Conservation (phyloP, 2,113 vertebrate species). For the Euleptes europaea region DNA sequence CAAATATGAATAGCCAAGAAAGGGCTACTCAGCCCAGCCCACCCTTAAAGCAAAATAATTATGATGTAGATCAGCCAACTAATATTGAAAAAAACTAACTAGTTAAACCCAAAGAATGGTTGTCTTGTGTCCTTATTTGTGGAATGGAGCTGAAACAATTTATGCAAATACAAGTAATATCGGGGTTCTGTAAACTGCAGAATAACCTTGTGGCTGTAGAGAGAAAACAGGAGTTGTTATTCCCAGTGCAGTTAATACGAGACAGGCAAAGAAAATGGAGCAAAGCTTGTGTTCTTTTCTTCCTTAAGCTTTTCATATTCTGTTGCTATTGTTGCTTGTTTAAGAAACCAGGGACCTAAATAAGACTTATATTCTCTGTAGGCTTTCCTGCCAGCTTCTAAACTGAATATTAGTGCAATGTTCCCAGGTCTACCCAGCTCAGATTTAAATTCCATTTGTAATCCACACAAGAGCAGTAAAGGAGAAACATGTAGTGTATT, state of each 20-base stretch:
- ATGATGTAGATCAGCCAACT: no score
- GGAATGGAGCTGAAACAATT: background rate
- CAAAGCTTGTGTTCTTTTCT: background rate
- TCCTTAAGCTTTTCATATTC: conserved; percentile 48
- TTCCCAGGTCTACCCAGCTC: conserved; percentile 58
- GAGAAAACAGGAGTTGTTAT: background rate
- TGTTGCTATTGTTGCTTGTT: conserved; percentile 47
- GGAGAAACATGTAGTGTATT: conserved; percentile 60
- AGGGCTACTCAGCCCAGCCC: no score
- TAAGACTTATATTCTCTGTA: conserved; percentile 46
- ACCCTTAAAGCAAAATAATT: no score
- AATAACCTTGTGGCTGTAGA: conserved; percentile 4
- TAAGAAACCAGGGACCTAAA: conserved; percentile 29
- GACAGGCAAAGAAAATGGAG: conserved; percentile 14
- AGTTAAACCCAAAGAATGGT: no score
- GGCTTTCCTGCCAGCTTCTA: conserved; percentile 58
- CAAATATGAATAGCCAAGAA: no score
- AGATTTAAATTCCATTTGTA: conserved; percentile 62
- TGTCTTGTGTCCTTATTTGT: no score
- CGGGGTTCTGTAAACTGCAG: background rate
- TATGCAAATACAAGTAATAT: conserved; percentile 1
- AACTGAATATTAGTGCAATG: conserved; percentile 48
- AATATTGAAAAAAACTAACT: no score
- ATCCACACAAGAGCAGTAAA: conserved; percentile 70
- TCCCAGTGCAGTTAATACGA: conserved; percentile 26